phyloP scores from a whole-genome alignment of 2,113 vertebrate genomes.

The Psittacus erithacus region DNA sequence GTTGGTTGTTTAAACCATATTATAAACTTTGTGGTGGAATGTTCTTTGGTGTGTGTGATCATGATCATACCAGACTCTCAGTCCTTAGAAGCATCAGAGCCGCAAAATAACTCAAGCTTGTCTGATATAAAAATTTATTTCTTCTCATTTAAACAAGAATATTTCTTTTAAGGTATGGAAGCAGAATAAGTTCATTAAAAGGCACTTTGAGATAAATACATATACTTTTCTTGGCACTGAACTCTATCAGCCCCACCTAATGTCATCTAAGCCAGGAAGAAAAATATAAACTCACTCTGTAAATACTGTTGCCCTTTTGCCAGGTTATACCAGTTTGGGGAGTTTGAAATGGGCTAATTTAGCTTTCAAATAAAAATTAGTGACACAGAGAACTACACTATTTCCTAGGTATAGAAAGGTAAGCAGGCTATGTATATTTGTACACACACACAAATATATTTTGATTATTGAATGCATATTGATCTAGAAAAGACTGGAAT shows the following conservation, averaged over 20 bases:
- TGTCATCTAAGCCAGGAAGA: not conserved
- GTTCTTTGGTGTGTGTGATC: not conserved
- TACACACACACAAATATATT: not conserved
- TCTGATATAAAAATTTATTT: not conserved
- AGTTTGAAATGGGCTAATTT: not conserved
- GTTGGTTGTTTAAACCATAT: not conserved
- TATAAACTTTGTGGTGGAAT: not conserved
- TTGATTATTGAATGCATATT: not conserved
- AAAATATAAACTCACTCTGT: slow-evolving; percentile 14
- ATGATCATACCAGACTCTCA: not conserved
- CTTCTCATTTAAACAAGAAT: not conserved
- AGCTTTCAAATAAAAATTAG: not conserved
- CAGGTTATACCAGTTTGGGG: not conserved
- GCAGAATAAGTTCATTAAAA: not conserved
- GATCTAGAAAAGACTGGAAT: not conserved
- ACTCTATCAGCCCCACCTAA: not conserved
- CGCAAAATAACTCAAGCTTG: not conserved
- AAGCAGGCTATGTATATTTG: not conserved
- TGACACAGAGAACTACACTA: not conserved
- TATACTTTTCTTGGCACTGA: not conserved
- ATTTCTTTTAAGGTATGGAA: not conserved
- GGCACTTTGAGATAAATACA: not conserved
- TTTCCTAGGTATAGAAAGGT: not conserved
- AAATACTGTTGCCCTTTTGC: slow-evolving; percentile 12
- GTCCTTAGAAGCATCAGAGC: not conserved